Evolutionary conservation across 2,888 invertebrate species (phyloP).

Genomic region (Capitulum mitella): DNA sequence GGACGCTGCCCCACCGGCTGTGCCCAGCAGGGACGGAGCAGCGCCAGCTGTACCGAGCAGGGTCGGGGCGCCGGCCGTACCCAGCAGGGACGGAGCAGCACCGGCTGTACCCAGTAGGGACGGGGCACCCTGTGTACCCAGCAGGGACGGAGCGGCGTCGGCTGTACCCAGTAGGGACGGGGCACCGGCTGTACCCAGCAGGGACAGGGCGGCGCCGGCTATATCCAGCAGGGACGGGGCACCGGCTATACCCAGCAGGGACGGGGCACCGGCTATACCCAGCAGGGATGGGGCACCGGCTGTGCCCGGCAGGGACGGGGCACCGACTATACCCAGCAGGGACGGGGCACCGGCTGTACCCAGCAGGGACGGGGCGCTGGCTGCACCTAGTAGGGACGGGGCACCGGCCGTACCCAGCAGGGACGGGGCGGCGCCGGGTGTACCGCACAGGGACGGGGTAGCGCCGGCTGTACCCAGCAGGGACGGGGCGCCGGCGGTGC

Average conservation of each 20-base stretch:
- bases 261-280: not conserved
- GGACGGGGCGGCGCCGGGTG: not conserved
- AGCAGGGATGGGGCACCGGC: not conserved
- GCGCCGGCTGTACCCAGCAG: not conserved
- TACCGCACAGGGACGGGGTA: not conserved
- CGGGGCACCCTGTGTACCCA: not conserved
- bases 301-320: not conserved
- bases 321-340: not conserved
- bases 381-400: no score
- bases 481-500: slow-evolving; percentile 10
- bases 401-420: not conserved
- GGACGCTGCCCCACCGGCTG: not conserved
- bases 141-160: not conserved
- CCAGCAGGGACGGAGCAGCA: not conserved
- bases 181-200: not conserved
- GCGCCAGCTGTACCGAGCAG: not conserved
- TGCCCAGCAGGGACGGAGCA: not conserved
- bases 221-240: not conserved
- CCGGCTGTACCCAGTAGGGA: not conserved
- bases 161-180: not conserved
- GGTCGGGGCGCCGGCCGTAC: not conserved
- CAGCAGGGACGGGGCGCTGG: not conserved
- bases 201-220: not conserved
- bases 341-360: not conserved
- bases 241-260: no score